These are phyloP conservation scores for Apostichopus parvimensis DNA, from an alignment of 35 echinoderm and acorn worm species.

Conservation along the genomic window DNA sequence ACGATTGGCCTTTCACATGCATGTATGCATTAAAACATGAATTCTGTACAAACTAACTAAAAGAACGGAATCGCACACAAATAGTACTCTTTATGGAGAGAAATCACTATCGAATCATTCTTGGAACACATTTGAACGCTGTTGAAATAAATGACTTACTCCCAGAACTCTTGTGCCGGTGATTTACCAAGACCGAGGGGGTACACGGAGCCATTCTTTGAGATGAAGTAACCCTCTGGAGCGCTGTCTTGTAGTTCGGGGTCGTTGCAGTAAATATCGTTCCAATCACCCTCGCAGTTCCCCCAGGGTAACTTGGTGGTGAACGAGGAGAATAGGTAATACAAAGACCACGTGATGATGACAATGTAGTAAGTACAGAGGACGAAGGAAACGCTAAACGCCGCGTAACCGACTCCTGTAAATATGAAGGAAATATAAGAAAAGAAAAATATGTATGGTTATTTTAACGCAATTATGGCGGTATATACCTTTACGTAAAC, in stretches of 20 bases:
- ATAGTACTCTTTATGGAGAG: not conserved
- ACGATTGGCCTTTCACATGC: no score
- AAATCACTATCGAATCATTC: not conserved
- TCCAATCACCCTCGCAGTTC: slow-evolving; percentile 71
- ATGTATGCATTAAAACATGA: no score
- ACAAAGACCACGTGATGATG: slow-evolving; percentile 72
- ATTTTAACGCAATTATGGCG: no score
- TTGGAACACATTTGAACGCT: no score
- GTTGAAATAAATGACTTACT: slow-evolving; percentile 63
- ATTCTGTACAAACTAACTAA: not conserved
- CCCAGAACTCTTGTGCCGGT: slow-evolving; percentile 85
- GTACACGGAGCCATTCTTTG: slow-evolving; percentile 52
- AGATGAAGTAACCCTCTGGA: slow-evolving; percentile 50
- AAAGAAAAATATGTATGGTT: no score
- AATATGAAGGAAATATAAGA: no score
- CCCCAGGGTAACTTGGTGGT: slow-evolving; percentile 64
- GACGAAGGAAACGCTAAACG: slow-evolving; percentile 68
- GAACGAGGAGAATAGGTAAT: slow-evolving; percentile 78
- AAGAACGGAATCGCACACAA: not conserved
- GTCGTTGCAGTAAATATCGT: slow-evolving; percentile 76
- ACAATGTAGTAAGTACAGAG: slow-evolving; percentile 82
- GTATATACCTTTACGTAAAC: no score
- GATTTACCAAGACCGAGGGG: slow-evolving; percentile 58
- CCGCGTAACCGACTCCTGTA: slow-evolving; percentile 76
- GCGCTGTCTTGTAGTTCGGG: slow-evolving; percentile 54